These are phyloP conservation scores for Polydrusus pterygomalis DNA, from an alignment of 2,888 invertebrate species.

Conservation along the genomic window DNA sequence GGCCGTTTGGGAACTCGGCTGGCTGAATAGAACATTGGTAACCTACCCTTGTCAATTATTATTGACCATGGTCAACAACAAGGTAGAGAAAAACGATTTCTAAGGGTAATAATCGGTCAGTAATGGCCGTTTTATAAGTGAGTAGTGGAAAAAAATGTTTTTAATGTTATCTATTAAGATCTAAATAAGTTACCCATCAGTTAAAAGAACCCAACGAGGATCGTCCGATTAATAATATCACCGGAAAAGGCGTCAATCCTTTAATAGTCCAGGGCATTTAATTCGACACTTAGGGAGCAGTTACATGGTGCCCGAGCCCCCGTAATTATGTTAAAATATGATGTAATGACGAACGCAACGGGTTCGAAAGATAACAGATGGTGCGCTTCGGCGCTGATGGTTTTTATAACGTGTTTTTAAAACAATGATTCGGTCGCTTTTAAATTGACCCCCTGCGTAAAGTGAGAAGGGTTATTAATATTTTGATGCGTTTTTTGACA, in stretches of 20 bases:
- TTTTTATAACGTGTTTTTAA: conserved; percentile 47
- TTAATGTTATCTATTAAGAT: too few relatives aligned
- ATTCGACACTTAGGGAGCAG: conserved; percentile 55
- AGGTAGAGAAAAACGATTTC: too few relatives aligned
- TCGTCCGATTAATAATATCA: conserved; percentile 39
- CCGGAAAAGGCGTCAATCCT: conserved; percentile 54
- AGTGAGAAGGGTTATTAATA: conserved; percentile 40
- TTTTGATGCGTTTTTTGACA: conserved; percentile 26
- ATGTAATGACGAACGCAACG: conserved; percentile 35
- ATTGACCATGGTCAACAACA: too few relatives aligned
- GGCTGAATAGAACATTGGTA: too few relatives aligned
- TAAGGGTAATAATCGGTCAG: too few relatives aligned
- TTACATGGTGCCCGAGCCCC: conserved; percentile 52
- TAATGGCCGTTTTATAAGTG: too few relatives aligned
- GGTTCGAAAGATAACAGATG: conserved; percentile 40
- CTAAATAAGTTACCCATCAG: too few relatives aligned
- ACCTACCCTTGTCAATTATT: too few relatives aligned
- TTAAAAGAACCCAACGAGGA: not conserved
- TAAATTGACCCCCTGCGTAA: conserved; percentile 26
- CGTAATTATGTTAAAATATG: conserved; percentile 56
- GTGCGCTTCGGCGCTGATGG: conserved; percentile 34
- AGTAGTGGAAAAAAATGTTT: too few relatives aligned
- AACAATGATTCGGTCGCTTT: conserved; percentile 48
- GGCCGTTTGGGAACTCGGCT: too few relatives aligned
- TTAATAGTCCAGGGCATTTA: conserved; percentile 54